Conservation (phyloP, 2,888 invertebrate species). For the Amphimallon solstitiale region DNA sequence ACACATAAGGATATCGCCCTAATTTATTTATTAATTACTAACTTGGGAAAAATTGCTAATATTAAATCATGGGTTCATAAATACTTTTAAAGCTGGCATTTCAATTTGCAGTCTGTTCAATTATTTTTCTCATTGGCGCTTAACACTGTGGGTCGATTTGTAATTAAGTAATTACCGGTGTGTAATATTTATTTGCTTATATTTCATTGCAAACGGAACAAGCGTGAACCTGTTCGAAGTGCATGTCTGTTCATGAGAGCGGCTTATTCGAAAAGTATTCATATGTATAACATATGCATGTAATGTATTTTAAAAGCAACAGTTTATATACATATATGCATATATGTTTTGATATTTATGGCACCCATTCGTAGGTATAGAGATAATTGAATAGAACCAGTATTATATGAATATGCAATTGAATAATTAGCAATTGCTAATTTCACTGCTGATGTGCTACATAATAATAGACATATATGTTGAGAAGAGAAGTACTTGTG, state of each 20-base stretch:
- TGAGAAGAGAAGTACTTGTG: neutral
- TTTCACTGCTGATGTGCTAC: neutral
- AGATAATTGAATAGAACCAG: constrained; percentile 17
- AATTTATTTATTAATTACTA: constrained; percentile 40
- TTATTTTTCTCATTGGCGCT: constrained; percentile 23
- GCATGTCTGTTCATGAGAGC: neutral
- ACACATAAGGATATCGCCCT: neutral
- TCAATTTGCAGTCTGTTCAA: constrained; percentile 39
- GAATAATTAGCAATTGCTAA: constrained; percentile 23
- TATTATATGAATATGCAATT: constrained; percentile 20
- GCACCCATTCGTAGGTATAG: constrained; percentile 12
- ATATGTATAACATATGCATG: too few relatives aligned
- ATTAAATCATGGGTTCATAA: constrained; percentile 42
- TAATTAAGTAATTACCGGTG: constrained; percentile 28
- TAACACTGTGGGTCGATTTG: constrained; percentile 28
- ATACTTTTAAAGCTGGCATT: constrained; percentile 43
- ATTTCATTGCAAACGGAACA: constrained; percentile 13
- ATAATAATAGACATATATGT: neutral
- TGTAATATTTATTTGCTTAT: constrained; percentile 30
- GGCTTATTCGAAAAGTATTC: constrained; percentile 15
- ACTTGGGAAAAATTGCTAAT: constrained; percentile 23
- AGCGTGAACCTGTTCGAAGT: constrained; percentile 9
- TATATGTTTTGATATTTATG: constrained; percentile 13
- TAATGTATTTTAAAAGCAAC: constrained; percentile 4
- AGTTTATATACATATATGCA: constrained; percentile 1